phyloP scores from a whole-genome alignment of 2,797 vertebrate species.

The Acanthopagrus latus region DNA sequence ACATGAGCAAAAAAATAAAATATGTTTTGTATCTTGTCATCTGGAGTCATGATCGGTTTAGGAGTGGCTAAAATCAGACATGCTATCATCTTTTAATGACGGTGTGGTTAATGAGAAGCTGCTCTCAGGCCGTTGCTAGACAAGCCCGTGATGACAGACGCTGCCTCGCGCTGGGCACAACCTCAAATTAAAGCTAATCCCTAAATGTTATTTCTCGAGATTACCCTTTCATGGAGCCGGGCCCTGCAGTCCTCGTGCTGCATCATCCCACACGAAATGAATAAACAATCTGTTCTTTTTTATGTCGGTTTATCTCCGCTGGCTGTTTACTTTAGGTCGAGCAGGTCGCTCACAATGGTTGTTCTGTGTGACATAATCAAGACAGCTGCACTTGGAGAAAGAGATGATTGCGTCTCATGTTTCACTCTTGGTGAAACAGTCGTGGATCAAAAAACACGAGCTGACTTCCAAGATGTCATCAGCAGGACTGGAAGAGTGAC shows the following conservation, averaged over 20 bases:
- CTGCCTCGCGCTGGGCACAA: constrained; percentile 58
- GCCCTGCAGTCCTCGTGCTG: constrained; percentile 23
- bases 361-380: constrained; percentile 69
- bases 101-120: constrained; percentile 48
- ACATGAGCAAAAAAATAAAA: background rate
- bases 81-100: constrained; percentile 59
- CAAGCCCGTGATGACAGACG: constrained; percentile 72
- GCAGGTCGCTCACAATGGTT: constrained; percentile 65
- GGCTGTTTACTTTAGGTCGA: constrained; percentile 46
- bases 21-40: background rate
- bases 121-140: constrained; percentile 44
- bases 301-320: constrained; percentile 21
- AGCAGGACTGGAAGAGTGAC: constrained; percentile 37
- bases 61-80: constrained; percentile 39
- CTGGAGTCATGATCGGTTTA: background rate
- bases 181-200: constrained; percentile 81
- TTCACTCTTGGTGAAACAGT: constrained; percentile 49
- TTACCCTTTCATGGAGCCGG: constrained; percentile 60
- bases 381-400: constrained; percentile 58
- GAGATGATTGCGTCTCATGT: constrained; percentile 58
- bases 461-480: constrained; percentile 38
- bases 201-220: constrained; percentile 77
- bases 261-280: constrained; percentile 42
- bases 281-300: constrained; percentile 53
- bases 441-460: constrained; percentile 47